Evolutionary conservation across 2,888 invertebrate species (phyloP).

Genomic region (Aporophyla nigra): DNA sequence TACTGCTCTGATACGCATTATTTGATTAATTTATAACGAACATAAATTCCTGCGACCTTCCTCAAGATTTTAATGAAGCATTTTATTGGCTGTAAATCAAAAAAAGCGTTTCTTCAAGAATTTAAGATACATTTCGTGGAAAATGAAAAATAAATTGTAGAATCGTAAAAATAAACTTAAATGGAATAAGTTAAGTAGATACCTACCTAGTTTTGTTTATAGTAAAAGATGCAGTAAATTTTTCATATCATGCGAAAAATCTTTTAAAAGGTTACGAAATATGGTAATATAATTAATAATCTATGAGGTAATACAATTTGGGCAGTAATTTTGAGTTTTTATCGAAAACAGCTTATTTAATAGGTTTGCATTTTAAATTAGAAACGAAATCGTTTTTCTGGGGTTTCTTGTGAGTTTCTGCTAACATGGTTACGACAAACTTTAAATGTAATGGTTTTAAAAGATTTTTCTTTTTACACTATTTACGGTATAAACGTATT

Average conservation of each 20-base stretch:
- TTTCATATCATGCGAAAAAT: not conserved
- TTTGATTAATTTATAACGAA: constrained; percentile 49
- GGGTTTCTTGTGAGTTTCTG: not conserved
- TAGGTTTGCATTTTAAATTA: not conserved
- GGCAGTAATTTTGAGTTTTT: not conserved
- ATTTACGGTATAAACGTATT: no score
- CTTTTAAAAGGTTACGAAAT: not conserved
- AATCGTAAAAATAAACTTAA: constrained; percentile 22
- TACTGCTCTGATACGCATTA: constrained; percentile 38
- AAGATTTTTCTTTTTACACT: not conserved
- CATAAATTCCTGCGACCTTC: constrained; percentile 51
- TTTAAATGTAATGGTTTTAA: not conserved
- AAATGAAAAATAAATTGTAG: constrained; percentile 31
- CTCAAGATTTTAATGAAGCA: constrained; percentile 54
- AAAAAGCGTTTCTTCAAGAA: constrained; percentile 31
- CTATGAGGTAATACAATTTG: not conserved
- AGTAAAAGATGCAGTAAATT: constrained; percentile 8
- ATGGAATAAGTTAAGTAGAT: not conserved
- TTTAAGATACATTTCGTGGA: constrained; percentile 29
- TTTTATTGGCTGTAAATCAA: constrained; percentile 57
- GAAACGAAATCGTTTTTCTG: not conserved
- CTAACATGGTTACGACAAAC: not conserved
- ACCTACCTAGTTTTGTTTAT: not conserved
- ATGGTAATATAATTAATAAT: constrained; percentile 3
- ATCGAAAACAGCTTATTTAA: not conserved